Evolutionary conservation across 2,797 vertebrate genomes (phyloP).

Genomic region (Sebastes matsubarae): DNA sequence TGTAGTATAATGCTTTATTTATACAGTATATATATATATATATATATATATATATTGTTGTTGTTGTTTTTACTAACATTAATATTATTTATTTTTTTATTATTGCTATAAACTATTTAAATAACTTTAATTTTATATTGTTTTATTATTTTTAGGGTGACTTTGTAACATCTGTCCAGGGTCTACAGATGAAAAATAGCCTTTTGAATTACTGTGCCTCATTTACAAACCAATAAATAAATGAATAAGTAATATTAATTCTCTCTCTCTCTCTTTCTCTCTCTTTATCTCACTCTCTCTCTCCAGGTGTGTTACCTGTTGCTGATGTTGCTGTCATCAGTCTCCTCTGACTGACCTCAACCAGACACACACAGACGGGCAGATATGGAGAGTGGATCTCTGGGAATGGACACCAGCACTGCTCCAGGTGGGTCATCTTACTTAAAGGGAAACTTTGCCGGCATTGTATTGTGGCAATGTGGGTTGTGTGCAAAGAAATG

Average conservation of each 20-base stretch:
- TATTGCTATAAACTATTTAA: neutral
- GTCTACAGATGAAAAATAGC: neutral
- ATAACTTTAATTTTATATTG: neutral
- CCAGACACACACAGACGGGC: neutral
- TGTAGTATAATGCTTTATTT: neutral
- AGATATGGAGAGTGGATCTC: slow-evolving; percentile 51
- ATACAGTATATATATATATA: neutral
- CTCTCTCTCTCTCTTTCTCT: too few species aligned
- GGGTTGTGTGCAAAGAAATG: neutral
- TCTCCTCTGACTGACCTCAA: slow-evolving; percentile 32
- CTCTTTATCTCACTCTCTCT: neutral
- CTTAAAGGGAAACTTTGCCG: neutral
- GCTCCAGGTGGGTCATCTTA: slow-evolving; percentile 37
- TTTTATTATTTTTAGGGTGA: neutral
- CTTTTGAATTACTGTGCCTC: neutral
- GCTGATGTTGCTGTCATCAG: slow-evolving; percentile 44
- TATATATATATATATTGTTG: neutral
- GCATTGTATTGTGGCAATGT: too few species aligned
- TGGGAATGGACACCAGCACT: slow-evolving; percentile 41
- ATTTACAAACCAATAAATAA: too few species aligned
- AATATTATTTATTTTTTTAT: neutral
- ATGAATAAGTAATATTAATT: neutral
- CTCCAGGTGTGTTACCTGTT: slow-evolving; percentile 32
- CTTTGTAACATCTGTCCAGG: neutral
- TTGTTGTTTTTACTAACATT: neutral